Evolutionary conservation across 2,888 invertebrate genomes (phyloP).

Genomic region (Drepanosiphum platanoidis): DNA sequence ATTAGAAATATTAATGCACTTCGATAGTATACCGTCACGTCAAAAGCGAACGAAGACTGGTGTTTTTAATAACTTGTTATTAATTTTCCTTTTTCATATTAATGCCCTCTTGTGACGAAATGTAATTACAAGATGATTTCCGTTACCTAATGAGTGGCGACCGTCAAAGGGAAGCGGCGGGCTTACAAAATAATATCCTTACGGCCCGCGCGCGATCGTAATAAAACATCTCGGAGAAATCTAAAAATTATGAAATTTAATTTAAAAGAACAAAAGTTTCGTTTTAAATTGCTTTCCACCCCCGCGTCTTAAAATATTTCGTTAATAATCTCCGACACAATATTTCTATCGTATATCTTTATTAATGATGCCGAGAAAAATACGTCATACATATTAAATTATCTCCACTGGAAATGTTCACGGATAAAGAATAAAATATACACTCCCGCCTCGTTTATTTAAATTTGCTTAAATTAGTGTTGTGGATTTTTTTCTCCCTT

Average conservation of each 20-base stretch:
- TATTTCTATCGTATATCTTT: not conserved
- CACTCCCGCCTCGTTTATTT: not conserved
- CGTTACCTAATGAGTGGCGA: not conserved
- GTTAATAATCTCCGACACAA: not conserved
- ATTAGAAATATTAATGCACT: too few relatives aligned
- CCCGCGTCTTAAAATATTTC: not conserved
- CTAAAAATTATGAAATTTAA: not conserved
- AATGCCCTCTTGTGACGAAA: not conserved
- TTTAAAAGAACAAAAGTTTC: not conserved
- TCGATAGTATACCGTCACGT: too few relatives aligned
- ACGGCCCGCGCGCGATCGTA: too few relatives aligned
- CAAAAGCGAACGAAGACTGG: not conserved
- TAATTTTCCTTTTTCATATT: not conserved
- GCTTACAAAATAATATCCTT: not conserved
- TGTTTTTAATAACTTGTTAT: not conserved
- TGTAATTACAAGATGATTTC: not conserved
- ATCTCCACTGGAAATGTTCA: not conserved
- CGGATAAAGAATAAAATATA: not conserved
- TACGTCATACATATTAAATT: not conserved
- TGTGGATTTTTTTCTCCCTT: not conserved
- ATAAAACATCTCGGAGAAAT: not conserved
- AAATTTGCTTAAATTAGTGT: not conserved
- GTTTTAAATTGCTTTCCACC: not conserved
- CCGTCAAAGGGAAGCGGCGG: not conserved
- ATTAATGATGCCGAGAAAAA: not conserved